Percentiles rank a stretch among this genome's conserved stretches.
phyloP scores from a whole-genome alignment of 1,140 invertebrate species.

The Drosophila navojoa region DNA sequence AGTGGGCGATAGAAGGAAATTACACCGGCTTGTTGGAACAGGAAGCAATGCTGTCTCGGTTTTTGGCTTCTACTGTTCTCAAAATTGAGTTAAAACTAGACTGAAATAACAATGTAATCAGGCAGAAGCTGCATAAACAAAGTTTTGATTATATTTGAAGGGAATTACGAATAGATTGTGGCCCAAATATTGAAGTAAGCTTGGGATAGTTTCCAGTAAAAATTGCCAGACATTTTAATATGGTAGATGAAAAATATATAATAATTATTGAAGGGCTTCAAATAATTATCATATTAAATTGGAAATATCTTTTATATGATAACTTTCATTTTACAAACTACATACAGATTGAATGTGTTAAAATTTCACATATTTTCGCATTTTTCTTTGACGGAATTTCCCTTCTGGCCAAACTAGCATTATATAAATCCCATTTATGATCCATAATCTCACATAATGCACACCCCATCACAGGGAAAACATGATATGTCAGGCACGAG shows the following conservation, averaged over 20 bases:
- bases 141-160: conserved; percentile 52
- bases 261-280: too few relatives aligned
- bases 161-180: conserved; percentile 17
- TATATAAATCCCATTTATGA: conserved; percentile 83
- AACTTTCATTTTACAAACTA: too few relatives aligned
- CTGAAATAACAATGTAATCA: conserved; percentile 53
- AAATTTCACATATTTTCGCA: conserved; percentile 7
- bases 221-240: too few relatives aligned
- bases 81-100: conserved; percentile 76
- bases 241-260: too few relatives aligned
- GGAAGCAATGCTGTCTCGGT: conserved; percentile 23
- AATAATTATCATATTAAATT: too few relatives aligned
- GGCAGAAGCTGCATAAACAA: conserved; percentile 46
- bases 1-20: conserved; percentile 47
- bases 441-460: conserved; percentile 83
- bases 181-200: too few relatives aligned
- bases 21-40: conserved; percentile 38
- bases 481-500: conserved; percentile 61
- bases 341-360: neutral
- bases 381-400: conserved; percentile 21
- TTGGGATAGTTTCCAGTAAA: too few relatives aligned
- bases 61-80: conserved; percentile 4
- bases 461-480: conserved; percentile 63
- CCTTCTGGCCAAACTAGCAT: conserved; percentile 44
- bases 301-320: too few relatives aligned